Evolutionary conservation across 2,113 vertebrate genomes (phyloP), one percentile per base, ranked within the genome.

Genomic region (Nothobranchius furzeri): DNA sequence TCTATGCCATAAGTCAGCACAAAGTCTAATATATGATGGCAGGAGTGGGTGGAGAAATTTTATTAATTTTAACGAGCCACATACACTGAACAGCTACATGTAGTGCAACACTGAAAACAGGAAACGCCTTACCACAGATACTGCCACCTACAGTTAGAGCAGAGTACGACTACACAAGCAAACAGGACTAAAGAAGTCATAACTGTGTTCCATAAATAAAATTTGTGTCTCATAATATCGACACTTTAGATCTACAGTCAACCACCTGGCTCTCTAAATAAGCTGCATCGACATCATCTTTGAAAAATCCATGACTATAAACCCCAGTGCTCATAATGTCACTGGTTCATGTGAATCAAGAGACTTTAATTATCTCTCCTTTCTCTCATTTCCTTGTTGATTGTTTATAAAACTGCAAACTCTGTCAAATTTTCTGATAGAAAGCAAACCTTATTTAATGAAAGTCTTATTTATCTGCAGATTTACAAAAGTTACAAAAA

Each of bases 201-300:
- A 36, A 25, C 17, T 17, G 17, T 3, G 8, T 42, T 64, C 49
- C 25, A 53, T 52, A 42, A 64, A 24, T 11, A 42, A 30, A 20
- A 43, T 53, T 2, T 30, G 20, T 53, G 62, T 43, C 24, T 64
- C 14, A 43, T 43, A 4, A 43, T 52, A 25, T 25, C 3, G 20
- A 13, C 36, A 25, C 12, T 60, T 25, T 25, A 15, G 24, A 60
- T 30, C 58, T 30, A 14, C 43, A 25, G 15, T 45, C 58, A 12
- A 17, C 62, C 42, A 49, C 20, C 20, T 37, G 10, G 12, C 61
- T 52, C 49, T 43, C 17, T 52, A 43, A 64, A 64, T n/a, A 25
- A 64, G 42, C 40, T 8, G 40, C 50, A 53, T 53, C 9, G 20
- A 45, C 50, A 40, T 20, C 6, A 6, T 15, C 59, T 60, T 30